phyloP scores from a whole-genome alignment of 92 coral and sea anemone species.

The Epizoanthus rinbou region DNA sequence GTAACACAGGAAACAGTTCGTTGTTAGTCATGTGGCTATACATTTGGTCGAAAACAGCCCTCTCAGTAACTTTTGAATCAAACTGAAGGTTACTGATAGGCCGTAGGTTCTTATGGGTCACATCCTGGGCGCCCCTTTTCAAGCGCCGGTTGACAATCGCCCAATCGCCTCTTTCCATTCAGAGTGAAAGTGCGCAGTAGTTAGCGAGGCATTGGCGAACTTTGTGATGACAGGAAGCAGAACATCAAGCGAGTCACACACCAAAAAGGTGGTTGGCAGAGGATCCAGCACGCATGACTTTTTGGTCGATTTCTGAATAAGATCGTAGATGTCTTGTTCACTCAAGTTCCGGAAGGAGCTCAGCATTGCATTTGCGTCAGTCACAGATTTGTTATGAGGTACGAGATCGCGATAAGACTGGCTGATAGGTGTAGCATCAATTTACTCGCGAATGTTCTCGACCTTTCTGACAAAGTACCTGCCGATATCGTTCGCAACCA shows the following conservation, averaged over 20 bases:
- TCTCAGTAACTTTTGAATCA: too few relatives aligned
- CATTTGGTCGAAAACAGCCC: too few relatives aligned
- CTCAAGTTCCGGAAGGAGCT: conserved; percentile 46
- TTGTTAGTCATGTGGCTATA: too few relatives aligned
- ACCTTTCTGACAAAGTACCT: neutral
- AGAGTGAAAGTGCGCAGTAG: conserved; percentile 56
- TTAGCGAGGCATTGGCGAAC: conserved; percentile 51
- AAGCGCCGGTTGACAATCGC: conserved; percentile 49
- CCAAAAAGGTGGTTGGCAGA: conserved; percentile 42
- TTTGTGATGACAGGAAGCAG: conserved; percentile 52
- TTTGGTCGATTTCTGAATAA: conserved; percentile 54
- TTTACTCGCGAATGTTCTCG: conserved; percentile 29
- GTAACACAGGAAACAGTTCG: too few relatives aligned
- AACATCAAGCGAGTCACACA: conserved; percentile 41
- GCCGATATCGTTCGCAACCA: conserved; percentile 55
- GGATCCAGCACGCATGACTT: conserved; percentile 47
- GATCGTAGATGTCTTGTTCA: conserved; percentile 47
- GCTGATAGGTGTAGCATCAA: conserved; percentile 47
- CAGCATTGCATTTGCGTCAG: conserved; percentile 46
- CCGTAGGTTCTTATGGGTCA: too few relatives aligned
- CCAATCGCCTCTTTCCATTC: conserved; percentile 57
- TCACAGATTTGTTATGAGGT: conserved; percentile 49
- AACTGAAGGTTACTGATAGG: too few relatives aligned
- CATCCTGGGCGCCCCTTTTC: too few relatives aligned
- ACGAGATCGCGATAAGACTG: conserved; percentile 47